Percentiles rank a stretch among this genome's conserved stretches.
phyloP scores from a whole-genome alignment of 2,113 vertebrate species.

The Odontophorus gujanensis region DNA sequence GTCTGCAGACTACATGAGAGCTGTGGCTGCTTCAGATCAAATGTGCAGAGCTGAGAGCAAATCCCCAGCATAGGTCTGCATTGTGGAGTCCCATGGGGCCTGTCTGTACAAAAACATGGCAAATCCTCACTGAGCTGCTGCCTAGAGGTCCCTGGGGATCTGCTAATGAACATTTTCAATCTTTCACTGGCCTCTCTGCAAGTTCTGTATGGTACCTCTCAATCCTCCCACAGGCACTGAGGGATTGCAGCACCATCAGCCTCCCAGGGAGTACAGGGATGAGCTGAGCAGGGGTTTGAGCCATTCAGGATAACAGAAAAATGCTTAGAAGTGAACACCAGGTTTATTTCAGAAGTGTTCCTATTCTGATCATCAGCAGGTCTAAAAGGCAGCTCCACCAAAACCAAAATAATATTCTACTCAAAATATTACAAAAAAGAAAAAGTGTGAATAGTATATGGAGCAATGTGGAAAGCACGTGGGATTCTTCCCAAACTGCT shows the following conservation, averaged over 20 bases:
- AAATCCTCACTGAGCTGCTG: background rate
- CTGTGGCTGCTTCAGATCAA: background rate
- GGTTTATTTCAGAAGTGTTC: background rate
- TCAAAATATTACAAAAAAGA: background rate
- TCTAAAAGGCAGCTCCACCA: background rate
- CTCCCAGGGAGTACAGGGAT: accelerated
- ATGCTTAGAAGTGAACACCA: background rate
- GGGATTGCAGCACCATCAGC: background rate
- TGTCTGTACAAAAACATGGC: background rate
- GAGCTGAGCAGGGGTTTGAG: background rate
- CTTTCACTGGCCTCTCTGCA: background rate
- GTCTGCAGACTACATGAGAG: background rate
- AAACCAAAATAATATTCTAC: background rate
- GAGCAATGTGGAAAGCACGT: background rate
- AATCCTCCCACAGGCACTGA: background rate
- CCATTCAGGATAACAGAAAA: background rate
- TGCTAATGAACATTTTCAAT: background rate
- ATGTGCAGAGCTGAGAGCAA: accelerated
- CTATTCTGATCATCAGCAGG: background rate
- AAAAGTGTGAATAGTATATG: background rate
- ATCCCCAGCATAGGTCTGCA: background rate
- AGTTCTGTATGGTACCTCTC: background rate
- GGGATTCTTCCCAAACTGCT: background rate
- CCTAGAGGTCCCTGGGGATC: background rate
- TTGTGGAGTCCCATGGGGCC: accelerated